Base-by-base conservation (phyloP, 2,888 invertebrate species). In the Mythimna pallens region DNA sequence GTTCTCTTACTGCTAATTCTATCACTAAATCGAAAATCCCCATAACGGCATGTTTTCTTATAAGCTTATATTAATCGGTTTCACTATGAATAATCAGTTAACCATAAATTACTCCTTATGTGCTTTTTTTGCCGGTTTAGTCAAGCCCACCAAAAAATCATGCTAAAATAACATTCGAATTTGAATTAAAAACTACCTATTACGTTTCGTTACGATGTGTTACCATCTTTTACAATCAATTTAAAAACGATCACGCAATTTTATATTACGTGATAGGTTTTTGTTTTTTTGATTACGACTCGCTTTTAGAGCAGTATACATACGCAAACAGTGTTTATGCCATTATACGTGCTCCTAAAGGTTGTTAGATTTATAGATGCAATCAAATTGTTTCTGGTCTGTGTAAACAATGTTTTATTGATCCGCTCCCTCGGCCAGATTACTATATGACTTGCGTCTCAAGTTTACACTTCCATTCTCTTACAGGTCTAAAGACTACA, bases 381-480 rank as follows among this genome's bases (percentile, higher is more conserved):
- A 85, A 81, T 83, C 67, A 77, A 85, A 80, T 81, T 73, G 68
- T 82, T 69, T 82, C 69, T 83, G 80, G 57, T 75, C 61, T 72
- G 71, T 71, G 58, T 71, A 76, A 83, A 77, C 73, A 80, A 64
- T n/a, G 65, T 85, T 85, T 83, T 83, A 83, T 80, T 80, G 74
- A 71, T 70, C 74, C 75, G 77, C 57, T 82, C 52, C 36, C 2
- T 54, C 34, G 25, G 22, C 55, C 22, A 57, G 59, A 70, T 64
- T 66, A 25, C 66, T 69, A 73, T 70, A 69, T 58, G 34, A 34
- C 10, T 63, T n/a, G 50, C 25, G 14, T 1, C 50, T 64, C 22
- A 25, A 17, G 36, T 78, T 70, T 61, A 64, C 20, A 58, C 34
- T 17, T 17, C 17, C 20, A 20, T 47, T 17, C 17, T 47, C 47